Evolutionary conservation across 2,888 invertebrate genomes (phyloP).

Genomic region (Agriopis marginaria): DNA sequence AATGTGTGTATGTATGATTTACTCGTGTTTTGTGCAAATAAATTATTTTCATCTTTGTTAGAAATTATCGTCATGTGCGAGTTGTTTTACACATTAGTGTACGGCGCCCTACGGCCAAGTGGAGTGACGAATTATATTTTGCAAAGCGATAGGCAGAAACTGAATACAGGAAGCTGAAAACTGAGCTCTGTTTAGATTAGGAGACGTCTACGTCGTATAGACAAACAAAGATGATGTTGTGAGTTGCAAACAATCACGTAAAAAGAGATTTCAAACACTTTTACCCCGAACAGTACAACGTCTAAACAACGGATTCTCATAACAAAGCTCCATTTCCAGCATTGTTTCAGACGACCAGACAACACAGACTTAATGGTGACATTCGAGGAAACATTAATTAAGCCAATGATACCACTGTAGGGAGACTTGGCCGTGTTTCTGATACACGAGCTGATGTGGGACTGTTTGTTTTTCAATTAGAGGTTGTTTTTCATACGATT

Average conservation of each 20-base stretch:
- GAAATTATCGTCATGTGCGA: too few species aligned
- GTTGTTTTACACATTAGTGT: too few species aligned
- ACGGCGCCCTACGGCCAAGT: too few species aligned
- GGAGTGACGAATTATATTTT: too few species aligned
- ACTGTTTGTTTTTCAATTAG: conserved; percentile 20
- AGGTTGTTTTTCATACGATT: conserved; percentile 2
- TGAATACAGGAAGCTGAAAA: too few species aligned
- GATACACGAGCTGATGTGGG: conserved; percentile 43
- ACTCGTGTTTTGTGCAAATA: too few species aligned
- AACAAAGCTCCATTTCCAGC: conserved; percentile 71
- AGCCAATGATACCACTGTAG: conserved; percentile 69
- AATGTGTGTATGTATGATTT: too few species aligned
- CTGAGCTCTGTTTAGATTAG: too few species aligned
- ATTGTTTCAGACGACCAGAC: conserved; percentile 68
- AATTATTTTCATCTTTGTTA: too few species aligned
- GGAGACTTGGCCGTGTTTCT: conserved; percentile 61
- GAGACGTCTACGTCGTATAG: too few species aligned
- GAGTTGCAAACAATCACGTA: neutral
- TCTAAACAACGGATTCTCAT: conserved; percentile 56
- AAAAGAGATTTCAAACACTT: conserved; percentile 31
- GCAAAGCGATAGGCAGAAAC: too few species aligned
- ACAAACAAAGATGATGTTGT: neutral
- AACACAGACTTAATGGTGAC: conserved; percentile 78
- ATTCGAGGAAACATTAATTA: conserved; percentile 82
- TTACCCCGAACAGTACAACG: conserved; percentile 46